Base-by-base conservation (phyloP, 2,888 invertebrate genomes). In the Gonocerus acuteangulatus region DNA sequence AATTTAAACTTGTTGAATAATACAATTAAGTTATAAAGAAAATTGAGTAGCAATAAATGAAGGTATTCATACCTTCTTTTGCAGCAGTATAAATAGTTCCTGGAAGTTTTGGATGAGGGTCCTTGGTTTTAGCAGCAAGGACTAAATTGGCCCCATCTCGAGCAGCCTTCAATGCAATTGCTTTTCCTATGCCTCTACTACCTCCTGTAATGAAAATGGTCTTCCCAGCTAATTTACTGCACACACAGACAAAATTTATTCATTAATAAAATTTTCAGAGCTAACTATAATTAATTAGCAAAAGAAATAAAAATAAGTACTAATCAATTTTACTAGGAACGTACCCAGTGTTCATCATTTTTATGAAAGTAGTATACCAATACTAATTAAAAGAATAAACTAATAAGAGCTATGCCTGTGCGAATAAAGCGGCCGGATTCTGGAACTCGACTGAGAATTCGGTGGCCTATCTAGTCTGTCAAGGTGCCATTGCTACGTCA, bases 161-260 rank as follows among this genome's bases (percentile, higher is more conserved):
- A 0, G 95, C 94, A 1, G 88, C 88, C 77, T 93, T 95, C 61
- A 95, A 73, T 2, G 95, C 96, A 69, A 97, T 95, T 15, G 87
- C 88, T 76, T 94, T 90, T 0, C 97, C 97, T 71, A 97, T 97
- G 23, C 97, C 97, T 69, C 97, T 81, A 58, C 94, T 95, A 15
- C 93, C 96, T 47, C 97, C 97, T 23, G 95, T 95, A 67, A 97
- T 91, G 71, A 96, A 95, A 60, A 95, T 76, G 1, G 96, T 96
- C 68, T 86, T 85, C 1, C 95, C 95, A 67, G 90, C 90, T 67
- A 89, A 76, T 75, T 83, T 84, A 59, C 86, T 84, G 68, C 16
- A 64, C 69, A 60, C 13, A 42, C 60, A 42, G 19, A 23, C 18
- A 59, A 34, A 58, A n/a, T 18, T 44, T n/a, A 6, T 44, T 44